Percentiles rank a stretch among this genome's conserved stretches.
These are phyloP conservation scores for Anoura caudifer DNA, from an alignment of 2,113 vertebrate species.

Conservation along the genomic window DNA sequence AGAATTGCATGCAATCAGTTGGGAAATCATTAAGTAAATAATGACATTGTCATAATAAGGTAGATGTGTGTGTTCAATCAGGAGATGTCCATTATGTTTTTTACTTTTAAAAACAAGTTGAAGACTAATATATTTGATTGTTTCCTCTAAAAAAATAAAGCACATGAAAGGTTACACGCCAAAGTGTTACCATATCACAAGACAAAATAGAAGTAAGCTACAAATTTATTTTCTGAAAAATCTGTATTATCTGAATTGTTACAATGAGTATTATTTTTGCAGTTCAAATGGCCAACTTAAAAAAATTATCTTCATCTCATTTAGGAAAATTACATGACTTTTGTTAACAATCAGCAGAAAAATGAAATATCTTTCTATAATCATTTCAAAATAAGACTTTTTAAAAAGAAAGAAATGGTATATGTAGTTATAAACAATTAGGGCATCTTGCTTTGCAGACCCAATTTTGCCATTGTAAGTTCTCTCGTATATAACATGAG, in stretches of 20 bases:
- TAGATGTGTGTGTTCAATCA: neutral
- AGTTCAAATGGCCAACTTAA: neutral
- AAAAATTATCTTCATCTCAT: neutral
- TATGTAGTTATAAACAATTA: neutral
- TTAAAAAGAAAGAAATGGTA: neutral
- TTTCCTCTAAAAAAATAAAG: slow-evolving; percentile 24
- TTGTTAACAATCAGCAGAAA: neutral
- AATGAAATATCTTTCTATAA: neutral
- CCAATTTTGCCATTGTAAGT: neutral
- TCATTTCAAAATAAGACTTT: neutral
- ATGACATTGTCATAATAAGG: neutral
- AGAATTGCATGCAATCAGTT: neutral
- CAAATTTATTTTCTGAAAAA: slow-evolving; percentile 17
- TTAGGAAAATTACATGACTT: slow-evolving; percentile 22
- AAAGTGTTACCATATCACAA: neutral
- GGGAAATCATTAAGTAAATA: neutral
- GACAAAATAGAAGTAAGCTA: neutral
- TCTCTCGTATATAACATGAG: neutral
- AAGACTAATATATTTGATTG: neutral
- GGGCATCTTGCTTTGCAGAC: neutral
- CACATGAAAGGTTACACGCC: neutral
- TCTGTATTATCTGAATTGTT: neutral
- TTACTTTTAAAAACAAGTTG: neutral
- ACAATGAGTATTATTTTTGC: neutral
- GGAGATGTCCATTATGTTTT: neutral